phyloP scores from a whole-genome alignment of 1,140 invertebrate genomes.

The Formica selysi region DNA sequence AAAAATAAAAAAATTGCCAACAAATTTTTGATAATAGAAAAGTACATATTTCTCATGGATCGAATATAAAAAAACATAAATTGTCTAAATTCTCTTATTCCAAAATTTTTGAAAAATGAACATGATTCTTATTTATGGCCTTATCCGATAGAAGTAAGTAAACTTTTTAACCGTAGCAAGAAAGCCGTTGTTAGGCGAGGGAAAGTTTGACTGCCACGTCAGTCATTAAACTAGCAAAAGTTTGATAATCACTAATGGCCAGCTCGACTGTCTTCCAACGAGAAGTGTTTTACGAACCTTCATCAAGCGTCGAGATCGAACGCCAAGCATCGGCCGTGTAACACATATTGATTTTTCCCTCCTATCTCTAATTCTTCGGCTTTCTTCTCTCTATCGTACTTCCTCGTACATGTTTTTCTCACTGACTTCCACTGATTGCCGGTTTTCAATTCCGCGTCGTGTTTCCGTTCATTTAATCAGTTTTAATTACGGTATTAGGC shows the following conservation, averaged over 20 bases:
- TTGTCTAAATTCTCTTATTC: background rate
- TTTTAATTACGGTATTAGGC: constrained; percentile 67
- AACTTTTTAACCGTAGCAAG: background rate
- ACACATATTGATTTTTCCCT: constrained; percentile 59
- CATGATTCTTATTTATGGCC: background rate
- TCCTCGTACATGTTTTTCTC: constrained; percentile 43
- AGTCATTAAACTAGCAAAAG: background rate
- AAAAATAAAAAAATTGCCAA: background rate
- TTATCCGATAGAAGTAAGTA: background rate
- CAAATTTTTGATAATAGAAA: background rate
- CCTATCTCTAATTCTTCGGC: constrained; percentile 34
- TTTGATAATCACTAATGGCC: constrained; percentile 22
- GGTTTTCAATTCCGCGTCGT: constrained; percentile 66
- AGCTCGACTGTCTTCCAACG: constrained; percentile 23
- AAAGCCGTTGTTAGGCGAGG: background rate
- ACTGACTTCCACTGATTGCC: constrained; percentile 60
- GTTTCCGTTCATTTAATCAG: constrained; percentile 63
- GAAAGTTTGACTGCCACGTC: background rate
- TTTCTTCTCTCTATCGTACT: background rate
- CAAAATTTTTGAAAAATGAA: background rate
- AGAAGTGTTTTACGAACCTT: constrained; percentile 52
- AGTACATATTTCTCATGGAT: background rate
- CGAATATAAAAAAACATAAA: background rate
- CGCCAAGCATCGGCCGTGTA: constrained; percentile 35
- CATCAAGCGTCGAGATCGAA: constrained; percentile 48